Percentiles rank a stretch among this genome's conserved stretches.
Conservation (phyloP, 2,797 vertebrate species). For the Lepidocolaptes lacrymiger region DNA sequence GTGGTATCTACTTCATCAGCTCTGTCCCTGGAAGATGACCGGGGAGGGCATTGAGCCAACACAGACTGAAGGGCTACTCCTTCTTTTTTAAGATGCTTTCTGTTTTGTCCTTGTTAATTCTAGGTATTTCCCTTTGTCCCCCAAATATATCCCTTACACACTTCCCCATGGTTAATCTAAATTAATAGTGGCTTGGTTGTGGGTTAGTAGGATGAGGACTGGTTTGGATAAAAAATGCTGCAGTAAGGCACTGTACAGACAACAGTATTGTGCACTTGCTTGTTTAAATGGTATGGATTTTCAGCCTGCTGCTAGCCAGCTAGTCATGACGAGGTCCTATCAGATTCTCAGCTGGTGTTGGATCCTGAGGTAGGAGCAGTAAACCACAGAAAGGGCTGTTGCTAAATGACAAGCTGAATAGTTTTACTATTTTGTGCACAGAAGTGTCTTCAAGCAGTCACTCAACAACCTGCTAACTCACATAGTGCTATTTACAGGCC, state of each 20-base stretch:
- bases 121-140: background rate
- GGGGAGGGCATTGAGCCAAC: background rate
- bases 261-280: fast-evolving
- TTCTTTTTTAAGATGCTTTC: background rate
- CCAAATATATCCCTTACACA: background rate
- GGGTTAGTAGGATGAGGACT: background rate
- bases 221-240: background rate
- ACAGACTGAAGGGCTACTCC: background rate
- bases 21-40: background rate
- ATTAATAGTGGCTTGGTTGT: background rate
- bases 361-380: background rate
- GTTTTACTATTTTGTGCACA: background rate
- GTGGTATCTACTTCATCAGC: fast-evolving
- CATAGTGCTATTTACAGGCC: background rate
- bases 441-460: background rate
- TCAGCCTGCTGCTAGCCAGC: background rate
- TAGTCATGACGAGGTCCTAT: background rate
- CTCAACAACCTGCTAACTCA: background rate
- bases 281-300: background rate
- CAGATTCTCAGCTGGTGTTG: background rate
- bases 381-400: background rate
- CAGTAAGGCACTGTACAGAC: background rate
- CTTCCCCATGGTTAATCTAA: background rate
- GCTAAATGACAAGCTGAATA: background rate
- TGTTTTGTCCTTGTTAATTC: background rate